Conservation (phyloP, 2,113 vertebrate species). For the Gorilla gorilla region DNA sequence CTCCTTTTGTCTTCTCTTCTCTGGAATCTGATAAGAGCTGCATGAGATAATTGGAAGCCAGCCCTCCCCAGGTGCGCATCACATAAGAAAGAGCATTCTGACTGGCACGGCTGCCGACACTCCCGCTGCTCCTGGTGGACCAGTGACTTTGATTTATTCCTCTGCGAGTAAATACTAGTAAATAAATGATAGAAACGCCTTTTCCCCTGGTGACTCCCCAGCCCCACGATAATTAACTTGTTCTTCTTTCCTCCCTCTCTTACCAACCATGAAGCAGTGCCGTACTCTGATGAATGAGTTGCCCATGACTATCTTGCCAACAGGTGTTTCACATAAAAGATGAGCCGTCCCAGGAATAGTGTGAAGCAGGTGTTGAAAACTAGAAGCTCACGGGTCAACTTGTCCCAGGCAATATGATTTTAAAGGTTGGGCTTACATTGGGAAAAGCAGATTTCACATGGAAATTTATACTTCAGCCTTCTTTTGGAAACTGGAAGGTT, state of each 20-base stretch:
- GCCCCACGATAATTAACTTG: not conserved
- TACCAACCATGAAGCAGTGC: not conserved
- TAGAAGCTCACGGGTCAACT: not conserved
- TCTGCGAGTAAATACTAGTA: not conserved
- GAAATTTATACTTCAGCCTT: not conserved
- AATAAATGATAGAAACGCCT: slow-evolving; percentile 12
- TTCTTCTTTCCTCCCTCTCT: not conserved
- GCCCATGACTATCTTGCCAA: not conserved
- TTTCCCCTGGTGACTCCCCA: not conserved
- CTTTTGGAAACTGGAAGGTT: not conserved
- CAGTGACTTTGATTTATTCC: not conserved
- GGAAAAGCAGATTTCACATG: not conserved
- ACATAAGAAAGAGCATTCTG: not conserved
- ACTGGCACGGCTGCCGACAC: not conserved
- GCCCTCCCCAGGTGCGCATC: not conserved
- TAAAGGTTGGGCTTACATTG: not conserved
- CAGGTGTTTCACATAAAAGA: slow-evolving; percentile 45
- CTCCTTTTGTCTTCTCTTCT: not conserved
- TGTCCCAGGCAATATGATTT: not conserved
- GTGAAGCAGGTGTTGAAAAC: slow-evolving; percentile 35
- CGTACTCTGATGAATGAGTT: not conserved
- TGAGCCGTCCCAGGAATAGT: not conserved
- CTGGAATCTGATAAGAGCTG: not conserved
- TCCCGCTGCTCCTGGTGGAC: not conserved
- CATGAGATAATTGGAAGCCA: not conserved